Conservation (phyloP, 35 echinoderm and acorn worm genomes). For the Nesometra sesokonis region DNA sequence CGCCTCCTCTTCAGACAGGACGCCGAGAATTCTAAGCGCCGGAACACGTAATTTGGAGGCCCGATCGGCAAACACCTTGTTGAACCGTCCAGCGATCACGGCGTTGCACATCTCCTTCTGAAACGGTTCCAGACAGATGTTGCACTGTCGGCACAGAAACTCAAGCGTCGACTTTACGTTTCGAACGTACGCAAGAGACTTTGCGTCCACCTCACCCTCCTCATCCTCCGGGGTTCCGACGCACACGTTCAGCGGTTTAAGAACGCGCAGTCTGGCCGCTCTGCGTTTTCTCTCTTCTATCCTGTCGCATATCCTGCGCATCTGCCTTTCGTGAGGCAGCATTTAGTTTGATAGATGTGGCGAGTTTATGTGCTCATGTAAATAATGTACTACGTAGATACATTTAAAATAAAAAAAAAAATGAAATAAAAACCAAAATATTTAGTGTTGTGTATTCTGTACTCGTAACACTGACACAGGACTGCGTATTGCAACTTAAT, state of each 20-base stretch:
- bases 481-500: too few species aligned
- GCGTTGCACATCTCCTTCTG: neutral
- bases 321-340: neutral
- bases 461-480: too few species aligned
- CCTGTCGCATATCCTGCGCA: neutral
- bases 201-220: neutral
- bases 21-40: neutral
- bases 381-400: too few species aligned
- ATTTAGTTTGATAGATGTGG: too few species aligned
- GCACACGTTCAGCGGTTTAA: neutral
- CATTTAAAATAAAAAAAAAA: too few species aligned
- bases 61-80: neutral
- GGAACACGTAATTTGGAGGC: neutral
- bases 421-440: too few species aligned
- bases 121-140: neutral
- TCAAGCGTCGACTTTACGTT: neutral
- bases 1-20: neutral
- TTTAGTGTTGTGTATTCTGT: too few species aligned
- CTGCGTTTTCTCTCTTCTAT: neutral
- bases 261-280: neutral
- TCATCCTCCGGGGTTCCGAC: neutral
- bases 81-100: neutral
- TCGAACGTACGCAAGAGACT: neutral
- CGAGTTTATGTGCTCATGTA: too few species aligned
- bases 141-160: neutral